Evolutionary conservation across 2,797 vertebrate genomes (phyloP), one percentile per base, ranked within the genome.

Genomic region (Darevskia mixta): DNA sequence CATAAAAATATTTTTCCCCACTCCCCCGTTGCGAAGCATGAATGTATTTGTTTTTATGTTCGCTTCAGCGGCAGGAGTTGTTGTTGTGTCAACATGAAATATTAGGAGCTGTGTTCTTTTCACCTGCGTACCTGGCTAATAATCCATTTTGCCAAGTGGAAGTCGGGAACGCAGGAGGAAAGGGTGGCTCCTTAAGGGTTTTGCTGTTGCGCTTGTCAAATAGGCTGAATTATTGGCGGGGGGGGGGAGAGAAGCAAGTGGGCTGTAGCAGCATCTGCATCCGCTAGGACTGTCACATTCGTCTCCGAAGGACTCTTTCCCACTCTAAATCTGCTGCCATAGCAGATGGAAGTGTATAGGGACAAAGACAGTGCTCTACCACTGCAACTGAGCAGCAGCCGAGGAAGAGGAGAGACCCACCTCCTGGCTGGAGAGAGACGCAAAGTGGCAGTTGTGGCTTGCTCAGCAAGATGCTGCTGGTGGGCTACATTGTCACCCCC

Each of bases 201-300:
- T 55, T 92, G 8, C 71, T 25, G 17, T 49, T 69, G 17, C n/a
- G 10, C 10, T 32, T 20, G 75, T 91, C 77, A 89, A 87, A 90
- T 78, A 7, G 49, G 41, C 2, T 35, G 35, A 77, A 29, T 86
- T 55, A 55, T 49, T 49, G 45, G 45, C 10, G 11, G 69, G 91
- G 49, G 76, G 35, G 61, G 71, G 58, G 29, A 17, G 35, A 35
- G 23, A 71, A 43, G 18, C 29, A 66, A 82, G 61, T 81, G 8
- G 25, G 38, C 17, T 83, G 83, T 86, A 79, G 88, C 85, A 45
- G 87, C 86, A 49, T 29, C 72, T 85, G 13, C 29, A 35, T 64
- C 11, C 49, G 1, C 27, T 61, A 45, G 72, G 17, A 11, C 76
- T 29, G 23, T 61, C 35, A 76, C 15, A 61, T 75, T 61, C 8